Evolutionary conservation across 2,888 invertebrate species (phyloP).

Genomic region (Calliphora vomitoria): DNA sequence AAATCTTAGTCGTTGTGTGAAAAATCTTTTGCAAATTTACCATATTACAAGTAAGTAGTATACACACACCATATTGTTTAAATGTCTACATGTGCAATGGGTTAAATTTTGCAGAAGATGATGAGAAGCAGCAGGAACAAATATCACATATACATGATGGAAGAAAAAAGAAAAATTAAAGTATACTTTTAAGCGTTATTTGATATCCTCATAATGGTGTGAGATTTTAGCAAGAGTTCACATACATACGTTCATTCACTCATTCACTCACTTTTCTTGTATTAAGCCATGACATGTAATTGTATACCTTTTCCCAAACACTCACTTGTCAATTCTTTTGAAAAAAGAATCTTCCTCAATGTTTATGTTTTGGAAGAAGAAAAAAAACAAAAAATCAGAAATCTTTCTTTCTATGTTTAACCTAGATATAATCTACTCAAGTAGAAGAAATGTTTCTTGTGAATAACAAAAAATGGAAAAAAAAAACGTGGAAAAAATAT

Average conservation of each 20-base stretch:
- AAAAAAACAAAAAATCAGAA: neutral
- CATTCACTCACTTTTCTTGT: neutral
- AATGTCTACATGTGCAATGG: constrained; percentile 56
- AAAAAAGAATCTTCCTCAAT: neutral
- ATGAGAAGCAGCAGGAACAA: neutral
- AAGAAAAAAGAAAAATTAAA: constrained; percentile 48
- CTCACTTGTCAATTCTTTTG: constrained; percentile 30
- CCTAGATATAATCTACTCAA: constrained; percentile 57
- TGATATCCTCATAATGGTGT: constrained; percentile 31
- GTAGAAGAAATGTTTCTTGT: constrained; percentile 17
- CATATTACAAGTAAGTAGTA: neutral
- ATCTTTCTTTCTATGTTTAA: constrained; percentile 35
- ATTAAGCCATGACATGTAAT: constrained; percentile 36
- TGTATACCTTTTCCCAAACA: constrained; percentile 39
- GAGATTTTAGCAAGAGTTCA: constrained; percentile 14
- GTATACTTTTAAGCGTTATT: constrained; percentile 56
- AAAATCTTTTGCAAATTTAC: constrained; percentile 10
- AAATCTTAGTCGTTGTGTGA: neutral
- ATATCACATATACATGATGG: neutral
- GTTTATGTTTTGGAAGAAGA: constrained; percentile 9
- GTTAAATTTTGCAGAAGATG: constrained; percentile 46
- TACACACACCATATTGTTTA: constrained; percentile 44
- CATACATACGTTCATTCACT: neutral
- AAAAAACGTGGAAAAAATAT: constrained; percentile 6
- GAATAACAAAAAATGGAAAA: neutral